Evolutionary conservation across 2,113 vertebrate genomes (phyloP).

Genomic region (Pelecanus crispus): DNA sequence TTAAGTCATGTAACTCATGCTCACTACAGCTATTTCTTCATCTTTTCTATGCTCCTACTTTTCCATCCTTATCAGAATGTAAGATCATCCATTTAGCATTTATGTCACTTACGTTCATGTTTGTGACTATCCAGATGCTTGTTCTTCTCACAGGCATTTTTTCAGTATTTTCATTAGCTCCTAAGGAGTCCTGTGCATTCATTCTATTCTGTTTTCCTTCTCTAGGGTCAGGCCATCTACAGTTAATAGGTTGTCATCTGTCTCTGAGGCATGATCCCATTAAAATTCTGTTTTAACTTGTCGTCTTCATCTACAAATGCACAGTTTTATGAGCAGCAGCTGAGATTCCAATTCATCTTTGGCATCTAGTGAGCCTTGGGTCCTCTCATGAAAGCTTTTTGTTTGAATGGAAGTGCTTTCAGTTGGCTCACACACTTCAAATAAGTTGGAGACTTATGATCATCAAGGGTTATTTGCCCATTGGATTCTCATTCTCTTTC

Average conservation of each 20-base stretch:
- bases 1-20: neutral
- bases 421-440: neutral
- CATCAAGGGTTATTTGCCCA: neutral
- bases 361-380: neutral
- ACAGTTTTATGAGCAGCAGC: neutral
- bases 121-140: neutral
- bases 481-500: neutral
- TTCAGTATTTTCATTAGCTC: neutral
- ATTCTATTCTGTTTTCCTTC: neutral
- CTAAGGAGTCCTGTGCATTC: neutral
- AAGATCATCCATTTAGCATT: neutral
- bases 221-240: neutral
- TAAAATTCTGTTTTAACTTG: conserved; percentile 18
- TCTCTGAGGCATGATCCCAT: neutral
- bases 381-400: neutral
- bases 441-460: neutral
- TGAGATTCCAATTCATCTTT: neutral
- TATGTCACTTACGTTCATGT: neutral
- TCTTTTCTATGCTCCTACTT: neutral
- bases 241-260: neutral
- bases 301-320: neutral
- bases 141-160: neutral
- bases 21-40: neutral
- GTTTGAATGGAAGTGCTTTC: neutral
- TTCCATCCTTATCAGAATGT: neutral